phyloP scores from a whole-genome alignment of 2,888 invertebrate genomes.

The Ditula angustiorana region DNA sequence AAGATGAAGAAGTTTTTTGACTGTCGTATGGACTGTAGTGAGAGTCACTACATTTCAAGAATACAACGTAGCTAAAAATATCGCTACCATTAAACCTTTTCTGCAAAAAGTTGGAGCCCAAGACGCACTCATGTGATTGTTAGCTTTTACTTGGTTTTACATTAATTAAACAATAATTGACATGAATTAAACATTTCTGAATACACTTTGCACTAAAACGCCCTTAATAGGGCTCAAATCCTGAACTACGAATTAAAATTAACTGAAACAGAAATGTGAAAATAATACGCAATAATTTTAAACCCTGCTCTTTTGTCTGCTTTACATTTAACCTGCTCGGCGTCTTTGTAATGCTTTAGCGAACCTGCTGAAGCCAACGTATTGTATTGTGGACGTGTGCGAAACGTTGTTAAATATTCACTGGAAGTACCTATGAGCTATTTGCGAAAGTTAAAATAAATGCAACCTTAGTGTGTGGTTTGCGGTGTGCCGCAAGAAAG shows the following conservation, averaged over 20 bases:
- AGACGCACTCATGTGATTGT: too few relatives aligned
- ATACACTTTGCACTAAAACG: too few relatives aligned
- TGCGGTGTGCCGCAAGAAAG: constrained; percentile 1
- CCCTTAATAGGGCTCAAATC: not conserved
- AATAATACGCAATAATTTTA: not conserved
- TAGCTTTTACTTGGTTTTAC: too few relatives aligned
- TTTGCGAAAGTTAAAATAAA: constrained; percentile 36
- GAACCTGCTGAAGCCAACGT: constrained; percentile 3
- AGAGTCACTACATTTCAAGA: too few relatives aligned
- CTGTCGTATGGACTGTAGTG: too few relatives aligned
- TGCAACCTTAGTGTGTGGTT: constrained; percentile 32
- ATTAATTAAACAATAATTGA: too few relatives aligned
- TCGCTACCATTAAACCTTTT: too few relatives aligned
- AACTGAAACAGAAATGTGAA: not conserved
- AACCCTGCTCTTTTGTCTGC: constrained; percentile 28
- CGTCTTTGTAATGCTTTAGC: constrained; percentile 22
- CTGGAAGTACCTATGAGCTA: constrained; percentile 24
- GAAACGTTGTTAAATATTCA: constrained; percentile 36
- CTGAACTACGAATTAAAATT: not conserved
- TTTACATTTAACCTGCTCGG: constrained; percentile 16
- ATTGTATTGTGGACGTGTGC: constrained; percentile 25
- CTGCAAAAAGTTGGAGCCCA: too few relatives aligned
- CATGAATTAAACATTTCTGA: too few relatives aligned
- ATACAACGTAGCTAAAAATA: too few relatives aligned
- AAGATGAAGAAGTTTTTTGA: not conserved